phyloP scores from a whole-genome alignment of 2,113 vertebrate genomes.

The Phaethon lepturus region DNA sequence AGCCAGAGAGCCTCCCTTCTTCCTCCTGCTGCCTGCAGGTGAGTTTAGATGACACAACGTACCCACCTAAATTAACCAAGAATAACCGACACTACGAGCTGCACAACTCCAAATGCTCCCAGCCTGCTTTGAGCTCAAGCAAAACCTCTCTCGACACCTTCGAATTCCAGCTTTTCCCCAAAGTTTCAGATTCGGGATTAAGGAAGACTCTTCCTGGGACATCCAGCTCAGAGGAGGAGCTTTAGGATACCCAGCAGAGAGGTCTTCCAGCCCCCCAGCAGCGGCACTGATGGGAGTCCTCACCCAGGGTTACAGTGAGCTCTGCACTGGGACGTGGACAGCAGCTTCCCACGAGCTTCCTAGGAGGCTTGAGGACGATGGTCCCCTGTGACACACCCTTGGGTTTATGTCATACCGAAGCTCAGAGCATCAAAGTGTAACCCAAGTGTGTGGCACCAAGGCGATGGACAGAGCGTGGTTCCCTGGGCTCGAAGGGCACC shows the following conservation, averaged over 20 bases:
- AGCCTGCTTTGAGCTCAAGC: not conserved
- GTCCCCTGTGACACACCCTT: accelerated
- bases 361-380: not conserved
- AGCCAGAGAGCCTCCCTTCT: not conserved
- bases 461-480: not conserved
- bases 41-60: not conserved
- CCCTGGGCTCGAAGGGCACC: not conserved
- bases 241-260: not conserved
- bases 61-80: not conserved
- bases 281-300: not conserved
- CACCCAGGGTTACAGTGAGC: not conserved
- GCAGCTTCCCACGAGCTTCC: not conserved
- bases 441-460: not conserved
- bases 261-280: not conserved
- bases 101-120: not conserved
- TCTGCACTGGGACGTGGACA: not conserved
- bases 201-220: not conserved
- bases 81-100: not conserved
- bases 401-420: not conserved
- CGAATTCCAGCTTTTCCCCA: not conserved
- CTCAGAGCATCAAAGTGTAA: not conserved
- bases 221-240: not conserved
- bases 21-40: not conserved
- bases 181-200: not conserved
- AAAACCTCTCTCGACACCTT: not conserved